Conservation (phyloP, 2,113 vertebrate genomes). For the Genyomyrus donnyi region DNA sequence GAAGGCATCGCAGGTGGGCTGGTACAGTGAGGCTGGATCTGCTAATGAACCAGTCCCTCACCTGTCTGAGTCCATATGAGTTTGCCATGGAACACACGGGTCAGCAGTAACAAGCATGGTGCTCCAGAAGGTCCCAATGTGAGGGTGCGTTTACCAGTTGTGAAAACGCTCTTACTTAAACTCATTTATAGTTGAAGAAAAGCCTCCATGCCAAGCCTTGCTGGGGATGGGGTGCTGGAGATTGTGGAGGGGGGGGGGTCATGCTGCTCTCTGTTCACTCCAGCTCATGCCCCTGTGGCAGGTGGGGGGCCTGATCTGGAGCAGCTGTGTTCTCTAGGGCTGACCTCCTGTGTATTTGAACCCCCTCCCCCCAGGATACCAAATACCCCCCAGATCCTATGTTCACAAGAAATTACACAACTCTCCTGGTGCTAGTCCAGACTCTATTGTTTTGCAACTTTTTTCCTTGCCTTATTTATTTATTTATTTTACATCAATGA, state of each 20-base stretch:
- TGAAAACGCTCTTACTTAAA: neutral
- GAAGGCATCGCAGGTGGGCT: neutral
- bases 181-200: neutral
- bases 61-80: neutral
- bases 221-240: neutral
- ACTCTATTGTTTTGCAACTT: slow-evolving; percentile 14
- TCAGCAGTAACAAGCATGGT: neutral
- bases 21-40: neutral
- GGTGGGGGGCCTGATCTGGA: neutral
- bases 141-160: neutral
- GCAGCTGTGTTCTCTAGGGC: slow-evolving; percentile 7
- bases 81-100: neutral
- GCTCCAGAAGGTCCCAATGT: neutral
- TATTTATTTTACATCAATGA: slow-evolving; percentile 7
- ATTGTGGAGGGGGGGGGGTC: neutral
- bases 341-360: neutral
- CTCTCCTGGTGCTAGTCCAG: neutral
- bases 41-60: neutral
- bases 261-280: neutral
- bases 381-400: neutral
- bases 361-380: neutral
- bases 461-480: neutral
- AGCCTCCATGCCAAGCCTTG: neutral
- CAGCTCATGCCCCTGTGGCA: neutral
- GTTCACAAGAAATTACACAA: neutral